Conservation (phyloP, 2,113 vertebrate species). For the Catharus fuscescens region DNA sequence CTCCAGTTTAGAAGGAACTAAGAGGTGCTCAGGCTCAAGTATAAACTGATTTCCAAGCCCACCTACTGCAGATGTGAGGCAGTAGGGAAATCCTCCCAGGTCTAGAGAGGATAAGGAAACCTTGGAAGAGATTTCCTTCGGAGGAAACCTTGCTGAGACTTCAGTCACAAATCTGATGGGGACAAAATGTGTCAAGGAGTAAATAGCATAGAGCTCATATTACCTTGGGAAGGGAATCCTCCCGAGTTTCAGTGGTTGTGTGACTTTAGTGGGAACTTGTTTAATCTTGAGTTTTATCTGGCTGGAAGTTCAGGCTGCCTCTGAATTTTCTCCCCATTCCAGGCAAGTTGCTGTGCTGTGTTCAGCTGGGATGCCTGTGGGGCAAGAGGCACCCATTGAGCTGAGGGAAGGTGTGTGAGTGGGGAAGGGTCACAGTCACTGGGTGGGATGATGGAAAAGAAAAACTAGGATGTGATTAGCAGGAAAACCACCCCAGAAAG, state of each 20-base stretch:
- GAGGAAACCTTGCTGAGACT: neutral
- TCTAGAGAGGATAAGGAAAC: neutral
- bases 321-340: neutral
- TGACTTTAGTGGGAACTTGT: neutral
- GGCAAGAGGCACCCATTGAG: neutral
- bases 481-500: neutral
- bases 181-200: neutral
- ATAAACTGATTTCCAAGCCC: neutral
- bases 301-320: neutral
- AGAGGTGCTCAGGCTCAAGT: neutral
- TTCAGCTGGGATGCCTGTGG: neutral
- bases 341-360: neutral
- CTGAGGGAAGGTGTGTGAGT: fast-evolving
- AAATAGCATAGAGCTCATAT: fast-evolving
- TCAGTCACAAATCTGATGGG: neutral
- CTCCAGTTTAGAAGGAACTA: neutral
- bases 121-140: neutral
- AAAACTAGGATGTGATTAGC: neutral
- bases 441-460: neutral
- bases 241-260: fast-evolving
- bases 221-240: neutral
- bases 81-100: neutral
- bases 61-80: neutral
- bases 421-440: neutral
- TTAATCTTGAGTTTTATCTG: neutral